Evolutionary conservation across 2,797 vertebrate species (phyloP).

Genomic region (Falco naumanni): DNA sequence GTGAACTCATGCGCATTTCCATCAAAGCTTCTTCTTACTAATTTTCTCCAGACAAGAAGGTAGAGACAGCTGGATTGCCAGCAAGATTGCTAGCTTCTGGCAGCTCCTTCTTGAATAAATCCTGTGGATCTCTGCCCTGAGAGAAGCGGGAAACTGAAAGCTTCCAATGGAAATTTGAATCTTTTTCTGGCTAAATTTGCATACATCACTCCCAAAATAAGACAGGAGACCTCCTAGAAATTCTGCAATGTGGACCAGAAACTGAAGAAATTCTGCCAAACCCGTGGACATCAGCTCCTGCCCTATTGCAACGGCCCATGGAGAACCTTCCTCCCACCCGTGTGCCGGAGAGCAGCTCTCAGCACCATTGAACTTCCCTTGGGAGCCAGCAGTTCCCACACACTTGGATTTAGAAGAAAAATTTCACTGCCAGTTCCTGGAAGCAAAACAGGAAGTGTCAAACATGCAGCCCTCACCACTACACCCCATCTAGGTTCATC

Average conservation of each 20-base stretch:
- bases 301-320: fast-evolving
- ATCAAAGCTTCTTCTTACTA: neutral
- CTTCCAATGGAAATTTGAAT: neutral
- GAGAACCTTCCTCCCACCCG: neutral
- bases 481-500: neutral
- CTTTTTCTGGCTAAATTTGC: neutral
- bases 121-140: neutral
- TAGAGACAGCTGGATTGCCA: neutral
- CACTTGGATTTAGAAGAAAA: neutral
- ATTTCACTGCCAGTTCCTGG: neutral
- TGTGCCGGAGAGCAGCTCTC: fast-evolving
- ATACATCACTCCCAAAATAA: neutral
- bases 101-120: neutral
- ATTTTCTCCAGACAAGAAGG: neutral
- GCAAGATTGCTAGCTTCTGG: neutral
- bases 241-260: neutral
- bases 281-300: neutral
- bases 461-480: neutral
- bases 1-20: neutral
- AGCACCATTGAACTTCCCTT: fast-evolving
- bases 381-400: neutral
- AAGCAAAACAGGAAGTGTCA: neutral
- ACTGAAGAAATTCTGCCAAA: neutral
- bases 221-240: neutral
- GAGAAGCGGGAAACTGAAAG: neutral